A percentile compares a stretch with the other conserved stretches of the same genome.
Evolutionary conservation across 1,140 invertebrate species (phyloP).

Genomic region (Pteromalus puparum): DNA sequence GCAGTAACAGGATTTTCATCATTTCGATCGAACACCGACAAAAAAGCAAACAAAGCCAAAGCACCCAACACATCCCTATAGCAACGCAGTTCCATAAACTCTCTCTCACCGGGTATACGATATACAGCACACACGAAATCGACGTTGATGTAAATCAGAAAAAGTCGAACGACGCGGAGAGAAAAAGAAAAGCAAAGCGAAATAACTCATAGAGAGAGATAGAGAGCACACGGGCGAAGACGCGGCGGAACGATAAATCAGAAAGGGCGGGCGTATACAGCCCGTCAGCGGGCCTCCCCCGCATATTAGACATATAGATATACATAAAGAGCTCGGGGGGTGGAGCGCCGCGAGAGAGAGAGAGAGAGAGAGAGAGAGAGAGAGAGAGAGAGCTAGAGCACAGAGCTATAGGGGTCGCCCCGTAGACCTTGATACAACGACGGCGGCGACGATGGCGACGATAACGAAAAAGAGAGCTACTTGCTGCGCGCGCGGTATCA

Average conservation of each 20-base stretch:
- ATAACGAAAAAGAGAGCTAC: conserved; percentile 2
- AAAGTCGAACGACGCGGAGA: not conserved
- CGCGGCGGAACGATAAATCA: conserved; percentile 11
- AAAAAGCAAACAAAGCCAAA: no score
- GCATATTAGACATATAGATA: not conserved
- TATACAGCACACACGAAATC: not conserved
- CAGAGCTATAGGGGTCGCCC: conserved; percentile 43
- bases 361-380: not conserved
- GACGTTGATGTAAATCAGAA: not conserved
- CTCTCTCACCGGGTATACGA: no score
- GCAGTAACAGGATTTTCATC: no score
- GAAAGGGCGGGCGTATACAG: not conserved
- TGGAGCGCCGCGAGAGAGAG: not conserved
- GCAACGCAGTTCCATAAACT: no score
- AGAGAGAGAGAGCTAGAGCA: not conserved
- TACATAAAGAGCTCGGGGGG: not conserved
- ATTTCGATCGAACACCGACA: no score
- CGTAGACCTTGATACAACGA: conserved; percentile 47
- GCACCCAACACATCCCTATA: no score
- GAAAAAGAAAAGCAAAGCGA: not conserved
- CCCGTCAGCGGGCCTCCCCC: not conserved
- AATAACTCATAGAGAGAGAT: not conserved
- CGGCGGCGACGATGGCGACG: conserved; percentile 29
- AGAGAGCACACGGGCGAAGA: not conserved
- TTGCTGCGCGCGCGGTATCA: no score